Evolutionary conservation across 2,797 vertebrate genomes (phyloP).

Genomic region (Chrysocyon brachyurus): DNA sequence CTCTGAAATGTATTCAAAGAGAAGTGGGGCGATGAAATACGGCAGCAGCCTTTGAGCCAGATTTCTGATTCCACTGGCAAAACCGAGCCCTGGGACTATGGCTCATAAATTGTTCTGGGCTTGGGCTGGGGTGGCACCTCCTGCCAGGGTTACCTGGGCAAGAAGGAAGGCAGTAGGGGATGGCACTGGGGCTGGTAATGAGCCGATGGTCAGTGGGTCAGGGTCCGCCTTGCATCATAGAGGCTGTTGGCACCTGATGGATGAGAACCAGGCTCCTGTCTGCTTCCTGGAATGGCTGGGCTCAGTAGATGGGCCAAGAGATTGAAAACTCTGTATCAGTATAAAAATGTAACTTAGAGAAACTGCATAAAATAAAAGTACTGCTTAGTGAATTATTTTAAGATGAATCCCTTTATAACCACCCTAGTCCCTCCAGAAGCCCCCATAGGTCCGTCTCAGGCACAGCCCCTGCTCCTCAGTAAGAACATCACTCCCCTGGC

Average conservation of each 20-base stretch:
- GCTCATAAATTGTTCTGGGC: background rate
- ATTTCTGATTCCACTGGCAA: background rate
- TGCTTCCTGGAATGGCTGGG: no score
- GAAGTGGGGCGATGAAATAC: background rate
- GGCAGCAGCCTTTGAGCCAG: background rate
- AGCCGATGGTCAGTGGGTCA: accelerated
- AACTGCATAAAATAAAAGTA: no score
- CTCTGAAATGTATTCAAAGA: background rate
- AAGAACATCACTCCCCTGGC: background rate
- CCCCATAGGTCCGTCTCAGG: background rate
- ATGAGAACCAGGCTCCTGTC: background rate
- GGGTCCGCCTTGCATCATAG: accelerated
- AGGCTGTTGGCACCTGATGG: background rate
- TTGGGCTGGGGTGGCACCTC: accelerated
- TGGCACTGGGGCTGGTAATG: accelerated
- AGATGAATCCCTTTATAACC: background rate
- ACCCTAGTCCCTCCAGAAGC: no score
- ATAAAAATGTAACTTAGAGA: background rate
- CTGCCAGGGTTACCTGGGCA: accelerated
- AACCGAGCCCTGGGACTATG: accelerated
- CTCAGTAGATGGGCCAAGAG: background rate
- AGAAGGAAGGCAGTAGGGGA: background rate
- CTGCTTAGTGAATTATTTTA: background rate
- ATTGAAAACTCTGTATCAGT: background rate
- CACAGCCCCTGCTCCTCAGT: background rate